Percentiles rank a stretch among this genome's conserved stretches.
phyloP scores from a whole-genome alignment of 2,113 vertebrate species.

The Sinocyclocheilus anophthalmus region DNA sequence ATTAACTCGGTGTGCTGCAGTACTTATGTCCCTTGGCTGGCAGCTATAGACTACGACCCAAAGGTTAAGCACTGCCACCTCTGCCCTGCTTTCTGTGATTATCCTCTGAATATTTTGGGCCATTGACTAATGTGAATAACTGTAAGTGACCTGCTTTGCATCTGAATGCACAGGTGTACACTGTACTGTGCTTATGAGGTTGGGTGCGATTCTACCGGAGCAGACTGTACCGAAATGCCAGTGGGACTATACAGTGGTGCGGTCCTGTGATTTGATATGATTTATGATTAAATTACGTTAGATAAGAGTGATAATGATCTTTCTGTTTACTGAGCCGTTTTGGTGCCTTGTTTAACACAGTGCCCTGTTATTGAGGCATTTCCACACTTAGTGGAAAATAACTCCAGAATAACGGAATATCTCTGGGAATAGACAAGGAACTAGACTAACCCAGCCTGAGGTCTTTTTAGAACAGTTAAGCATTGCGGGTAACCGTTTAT shows the following conservation, averaged over 20 bases:
- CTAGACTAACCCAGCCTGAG: constrained; percentile 34
- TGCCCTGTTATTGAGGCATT: background rate
- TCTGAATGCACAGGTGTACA: constrained; percentile 1
- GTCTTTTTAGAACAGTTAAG: constrained; percentile 64
- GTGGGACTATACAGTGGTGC: background rate
- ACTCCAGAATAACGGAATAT: background rate
- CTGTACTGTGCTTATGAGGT: background rate
- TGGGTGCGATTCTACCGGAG: background rate
- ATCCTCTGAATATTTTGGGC: constrained; percentile 32
- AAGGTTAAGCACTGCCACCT: constrained; percentile 53
- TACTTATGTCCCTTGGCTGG: constrained; percentile 62
- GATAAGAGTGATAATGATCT: constrained; percentile 5
- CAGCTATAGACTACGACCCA: constrained; percentile 63
- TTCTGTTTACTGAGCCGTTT: background rate
- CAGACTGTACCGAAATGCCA: background rate
- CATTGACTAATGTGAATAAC: constrained; percentile 15
- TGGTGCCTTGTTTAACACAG: constrained; percentile 6
- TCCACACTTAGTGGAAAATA: background rate
- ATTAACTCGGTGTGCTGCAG: constrained; percentile 63
- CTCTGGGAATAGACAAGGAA: constrained; percentile 31
- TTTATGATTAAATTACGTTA: constrained; percentile 7
- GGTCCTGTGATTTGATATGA: background rate
- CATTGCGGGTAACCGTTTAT: constrained; percentile 69
- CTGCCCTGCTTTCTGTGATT: constrained; percentile 51
- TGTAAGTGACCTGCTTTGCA: constrained; percentile 14